These are phyloP conservation scores for Macquaria ambigua DNA, from an alignment of 2,113 vertebrate species.

Conservation along the genomic window DNA sequence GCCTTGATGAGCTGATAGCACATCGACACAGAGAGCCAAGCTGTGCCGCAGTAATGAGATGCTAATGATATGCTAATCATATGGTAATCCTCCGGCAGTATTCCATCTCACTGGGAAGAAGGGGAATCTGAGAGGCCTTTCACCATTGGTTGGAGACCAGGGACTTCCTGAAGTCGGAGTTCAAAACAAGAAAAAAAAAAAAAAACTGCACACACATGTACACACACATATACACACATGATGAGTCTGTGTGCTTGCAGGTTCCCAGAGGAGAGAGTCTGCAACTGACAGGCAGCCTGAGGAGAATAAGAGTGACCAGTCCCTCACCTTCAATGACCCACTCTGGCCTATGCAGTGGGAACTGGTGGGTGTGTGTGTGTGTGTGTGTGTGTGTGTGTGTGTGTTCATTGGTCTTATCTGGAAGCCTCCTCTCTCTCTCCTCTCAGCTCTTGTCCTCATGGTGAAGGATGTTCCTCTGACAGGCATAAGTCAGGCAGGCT, in stretches of 20 bases:
- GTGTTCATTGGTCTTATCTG: conserved; percentile 52
- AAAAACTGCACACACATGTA: neutral
- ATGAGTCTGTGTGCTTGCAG: conserved; percentile 68
- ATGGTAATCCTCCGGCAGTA: conserved; percentile 79
- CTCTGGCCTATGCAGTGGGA: conserved; percentile 87
- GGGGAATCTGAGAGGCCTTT: conserved; percentile 69
- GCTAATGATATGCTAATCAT: conserved; percentile 82
- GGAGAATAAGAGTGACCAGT: conserved; percentile 72
- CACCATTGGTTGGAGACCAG: conserved; percentile 76
- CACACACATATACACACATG: conserved; percentile 24
- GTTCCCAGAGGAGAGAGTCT: conserved; percentile 56
- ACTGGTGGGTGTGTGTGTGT: conserved; percentile 81
- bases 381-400: conserved; percentile 28
- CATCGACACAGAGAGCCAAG: conserved; percentile 71
- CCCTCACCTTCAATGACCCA: conserved; percentile 91
- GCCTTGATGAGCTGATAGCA: conserved; percentile 78
- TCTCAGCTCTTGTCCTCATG: conserved; percentile 40
- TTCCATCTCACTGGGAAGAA: conserved; percentile 75
- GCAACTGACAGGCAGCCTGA: conserved; percentile 57
- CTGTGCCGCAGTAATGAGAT: conserved; percentile 75
- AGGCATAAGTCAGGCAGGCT: conserved; percentile 75
- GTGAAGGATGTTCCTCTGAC: conserved; percentile 77
- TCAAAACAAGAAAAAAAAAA: conserved; percentile 53
- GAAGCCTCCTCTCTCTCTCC: conserved; percentile 38
- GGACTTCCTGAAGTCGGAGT: conserved; percentile 79